Evolutionary conservation across 1,140 invertebrate species (phyloP), one percentile per base, ranked within the genome.

Genomic region (Ephestia elutella): DNA sequence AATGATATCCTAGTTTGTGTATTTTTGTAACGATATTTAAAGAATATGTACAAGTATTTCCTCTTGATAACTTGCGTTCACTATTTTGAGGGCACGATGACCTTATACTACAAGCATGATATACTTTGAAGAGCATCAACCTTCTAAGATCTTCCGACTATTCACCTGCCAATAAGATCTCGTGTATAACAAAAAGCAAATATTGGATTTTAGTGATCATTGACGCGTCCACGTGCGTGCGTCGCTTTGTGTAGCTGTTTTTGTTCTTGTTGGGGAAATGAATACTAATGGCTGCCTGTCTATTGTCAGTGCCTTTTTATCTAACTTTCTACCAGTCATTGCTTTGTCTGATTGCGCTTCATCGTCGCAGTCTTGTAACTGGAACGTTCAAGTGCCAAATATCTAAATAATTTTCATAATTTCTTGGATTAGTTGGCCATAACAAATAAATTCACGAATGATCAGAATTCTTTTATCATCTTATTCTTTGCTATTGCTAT

Each of bases 301-400:
- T 62, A 62, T 62, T 62, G 60, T 62, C 60, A 62, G 54, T 49
- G 32, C 25, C 50, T 56, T 62, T 61, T 61, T 62, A 32, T 62
- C 54, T 62, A 56, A 55, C 60, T 57, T 62, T 62, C 60, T 57
- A 58, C 49, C 57, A 21, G 57, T 38, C 30, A 53, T 20, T 49
- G 13, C 32, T 38, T 13, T 18, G 8, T 19, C 19, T 58, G 21
- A 28, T 44, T 44, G 2, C n/a, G 15, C 13, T 15, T 10, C 15
- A 15, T n/a, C n/a, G 7, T 44, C n/a, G 7, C 2, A 35, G 32
- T 35, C 9, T 15, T 44, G 38, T 15, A 17, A 15, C 2, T 44
- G 5, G 13, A 15, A 44, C 38, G 13, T 3, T 15, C 21, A 13
- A 15, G 38, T 15, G 7, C 38, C n/a, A 4, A 32, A 32, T 44